Base-by-base conservation (phyloP, 2,888 invertebrate species). In the Macaria notata region DNA sequence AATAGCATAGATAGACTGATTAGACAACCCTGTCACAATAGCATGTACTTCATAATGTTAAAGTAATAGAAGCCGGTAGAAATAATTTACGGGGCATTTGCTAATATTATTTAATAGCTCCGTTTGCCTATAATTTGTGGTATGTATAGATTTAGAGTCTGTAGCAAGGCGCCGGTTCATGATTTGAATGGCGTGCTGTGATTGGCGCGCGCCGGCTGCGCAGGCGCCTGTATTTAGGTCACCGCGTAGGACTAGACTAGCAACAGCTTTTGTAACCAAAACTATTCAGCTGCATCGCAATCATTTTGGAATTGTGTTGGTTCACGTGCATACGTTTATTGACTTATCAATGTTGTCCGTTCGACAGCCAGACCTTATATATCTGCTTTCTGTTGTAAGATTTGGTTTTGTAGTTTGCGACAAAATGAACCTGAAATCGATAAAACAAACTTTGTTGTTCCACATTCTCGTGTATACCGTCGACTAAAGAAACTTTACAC, bases 201-300 rank as follows among this genome's bases (percentile, higher is more conserved):
- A 87, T 88, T 87, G 88, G 88, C 83, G 78, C 82, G 78, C 79
- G 84, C 85, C 85, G 81, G 83, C 76, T 81, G 79, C 79, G 85
- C 87, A 72, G 83, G 79, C 85, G 83, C 82, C 66, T 69, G 70
- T 79, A 89, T 89, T 83, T 89, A 79, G 90, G 90, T 88, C 90
- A 86, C 75, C 75, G 85, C 83, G 88, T 88, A 84, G 88, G 88
- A 78, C 78, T 84, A 78, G 81, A 80, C 82, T 82, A 84, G 80
- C 71, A 78, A 82, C 80, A 76, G 75, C 76, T 73, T 77, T 75
- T 78, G 78, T 73, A 75, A 70, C 69, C 65, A n/a, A 70, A 68
- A 64, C 59, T 64, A 66, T 63, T 64, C 63, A 65, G 64, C 59
- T 65, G 63, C 59, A 57, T 57, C 58, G 61, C 58, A 62, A 63